Percentiles rank a stretch among this genome's conserved stretches.
These are phyloP conservation scores for Scatophagus argus DNA, from an alignment of 2,113 vertebrate genomes.

Conservation along the genomic window DNA sequence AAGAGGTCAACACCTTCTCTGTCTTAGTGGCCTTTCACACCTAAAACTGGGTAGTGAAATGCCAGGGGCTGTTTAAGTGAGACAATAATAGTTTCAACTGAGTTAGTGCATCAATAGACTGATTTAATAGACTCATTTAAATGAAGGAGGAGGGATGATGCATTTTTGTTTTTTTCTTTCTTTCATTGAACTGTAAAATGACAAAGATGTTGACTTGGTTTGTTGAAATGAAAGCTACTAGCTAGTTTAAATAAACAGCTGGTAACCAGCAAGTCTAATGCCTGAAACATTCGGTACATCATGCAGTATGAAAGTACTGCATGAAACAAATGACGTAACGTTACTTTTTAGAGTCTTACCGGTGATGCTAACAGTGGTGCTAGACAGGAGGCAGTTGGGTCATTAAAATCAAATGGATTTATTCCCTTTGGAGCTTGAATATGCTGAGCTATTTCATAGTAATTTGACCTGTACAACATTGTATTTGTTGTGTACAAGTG, in stretches of 20 bases:
- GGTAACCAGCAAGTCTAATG: background rate
- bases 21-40: background rate
- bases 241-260: background rate
- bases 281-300: background rate
- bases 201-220: background rate
- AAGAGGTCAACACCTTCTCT: constrained; percentile 2
- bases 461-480: background rate
- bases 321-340: background rate
- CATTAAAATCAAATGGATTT: constrained; percentile 18
- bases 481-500: background rate
- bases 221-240: background rate
- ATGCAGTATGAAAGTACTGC: background rate
- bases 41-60: background rate
- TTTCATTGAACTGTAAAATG: too few species aligned
- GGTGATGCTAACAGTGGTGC: constrained; percentile 1
- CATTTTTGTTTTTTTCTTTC: too few species aligned
- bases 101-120: too few species aligned
- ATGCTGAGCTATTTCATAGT: background rate
- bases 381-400: background rate
- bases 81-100: too few species aligned
- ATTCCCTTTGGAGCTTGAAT: background rate
- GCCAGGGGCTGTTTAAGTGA: background rate
- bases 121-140: background rate
- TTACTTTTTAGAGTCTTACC: background rate
- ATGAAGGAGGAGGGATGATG: background rate